Evolutionary conservation across 92 coral and sea anemone species (phyloP), one percentile per base, ranked within the genome.

Genomic region (Porites cylindrica): DNA sequence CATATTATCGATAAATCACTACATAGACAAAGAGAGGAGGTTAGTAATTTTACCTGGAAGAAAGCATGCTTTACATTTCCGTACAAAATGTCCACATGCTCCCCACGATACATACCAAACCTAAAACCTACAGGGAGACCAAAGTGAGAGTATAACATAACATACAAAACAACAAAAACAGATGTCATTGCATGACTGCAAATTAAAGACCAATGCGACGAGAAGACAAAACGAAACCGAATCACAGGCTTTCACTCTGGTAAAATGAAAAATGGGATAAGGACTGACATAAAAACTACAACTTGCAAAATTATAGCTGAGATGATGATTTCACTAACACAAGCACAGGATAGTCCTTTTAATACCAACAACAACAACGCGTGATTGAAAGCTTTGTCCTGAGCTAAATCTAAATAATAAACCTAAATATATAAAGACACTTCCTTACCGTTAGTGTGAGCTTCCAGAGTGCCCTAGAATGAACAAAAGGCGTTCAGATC

Each of bases 41-140:
- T 13, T 8, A 56, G 10, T 54, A 23, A 32, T 11, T 2, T 76
- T 72, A 93, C 99, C 98, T 97, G 99, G 69, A 97, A 97, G 76
- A 91, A 97, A 7, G 99, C 88, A 66, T 97, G 98, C 77, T 97
- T 97, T 50, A 97, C 93, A 83, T 97, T 97, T 10, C 99, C 98
- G 75, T 97, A 97, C 78, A 97, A 82, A 50, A 95, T 93, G 80
- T 97, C 99, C 43, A 97, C 98, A 56, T 93, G 88, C 56, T 97
- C 98, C 16, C 99, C 98, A 47, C 95, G 95, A 76, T 91, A 96
- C 51, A 95, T 95, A 38, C 96, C 95, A 89, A 97, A 97, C 77
- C 99, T 88, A 86, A 97, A 97, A 84, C 99, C 99, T 97, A 21
- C 32, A 20, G 11, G 21, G 64, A 0, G 26, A 70, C 18, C 3